A percentile compares a stretch with the other conserved stretches of the same genome.
These are phyloP conservation scores for Rhamphomyia laevipes DNA, from an alignment of 2,888 invertebrate species.

Conservation along the genomic window DNA sequence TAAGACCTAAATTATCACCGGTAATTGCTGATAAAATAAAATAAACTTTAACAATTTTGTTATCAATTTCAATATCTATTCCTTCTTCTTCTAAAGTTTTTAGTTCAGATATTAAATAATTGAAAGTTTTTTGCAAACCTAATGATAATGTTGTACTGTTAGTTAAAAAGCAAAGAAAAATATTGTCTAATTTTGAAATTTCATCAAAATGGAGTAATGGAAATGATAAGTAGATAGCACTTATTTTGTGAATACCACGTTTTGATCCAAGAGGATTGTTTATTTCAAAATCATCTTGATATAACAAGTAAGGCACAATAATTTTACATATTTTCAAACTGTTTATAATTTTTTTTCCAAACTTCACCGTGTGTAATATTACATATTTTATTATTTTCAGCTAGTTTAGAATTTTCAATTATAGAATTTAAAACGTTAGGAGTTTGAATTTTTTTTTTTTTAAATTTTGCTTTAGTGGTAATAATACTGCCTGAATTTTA, in stretches of 20 bases:
- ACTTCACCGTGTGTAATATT: background rate
- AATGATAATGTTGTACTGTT: background rate
- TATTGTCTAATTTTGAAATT: slow-evolving; percentile 3
- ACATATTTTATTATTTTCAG: background rate
- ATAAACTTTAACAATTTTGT: background rate
- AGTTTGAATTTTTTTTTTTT: no score
- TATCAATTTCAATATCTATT: background rate
- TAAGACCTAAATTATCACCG: background rate
- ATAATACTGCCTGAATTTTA: no score
- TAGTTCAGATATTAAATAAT: background rate
- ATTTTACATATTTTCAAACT: slow-evolving; percentile 1
- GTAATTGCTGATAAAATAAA: background rate
- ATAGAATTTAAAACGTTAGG: slow-evolving; percentile 9
- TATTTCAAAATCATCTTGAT: slow-evolving; percentile 9
- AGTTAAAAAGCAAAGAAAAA: background rate
- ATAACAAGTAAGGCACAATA: slow-evolving; percentile 6
- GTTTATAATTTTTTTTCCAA: slow-evolving; percentile 7
- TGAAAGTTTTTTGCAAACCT: background rate
- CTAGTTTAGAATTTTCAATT: slow-evolving; percentile 5
- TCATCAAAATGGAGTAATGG: no score
- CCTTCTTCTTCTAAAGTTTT: background rate
- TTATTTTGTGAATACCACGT: background rate
- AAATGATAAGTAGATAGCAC: background rate
- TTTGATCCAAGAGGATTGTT: slow-evolving; percentile 7
- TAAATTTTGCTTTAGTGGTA: no score